These are phyloP conservation scores for Cecropterus lyciades DNA, from an alignment of 1,140 invertebrate species.

Conservation along the genomic window DNA sequence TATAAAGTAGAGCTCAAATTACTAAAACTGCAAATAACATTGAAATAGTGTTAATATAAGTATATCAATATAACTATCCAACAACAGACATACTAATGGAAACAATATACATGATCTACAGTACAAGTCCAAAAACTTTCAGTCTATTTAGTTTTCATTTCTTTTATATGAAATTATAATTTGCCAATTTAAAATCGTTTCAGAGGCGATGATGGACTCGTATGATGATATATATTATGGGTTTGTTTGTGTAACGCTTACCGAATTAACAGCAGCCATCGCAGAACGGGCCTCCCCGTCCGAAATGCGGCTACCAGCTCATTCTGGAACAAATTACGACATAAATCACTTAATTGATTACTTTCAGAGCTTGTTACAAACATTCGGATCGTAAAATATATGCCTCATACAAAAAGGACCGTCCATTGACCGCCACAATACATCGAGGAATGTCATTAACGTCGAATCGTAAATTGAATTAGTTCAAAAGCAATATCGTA, in stretches of 20 bases:
- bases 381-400: slow-evolving; percentile 19
- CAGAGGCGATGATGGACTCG: no score
- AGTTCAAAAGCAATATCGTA: slow-evolving; percentile 71
- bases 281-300: slow-evolving; percentile 48
- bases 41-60: no score
- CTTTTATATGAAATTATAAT: no score
- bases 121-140: no score
- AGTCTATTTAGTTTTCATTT: no score
- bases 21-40: no score
- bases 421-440: slow-evolving; percentile 34
- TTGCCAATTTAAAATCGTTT: no score
- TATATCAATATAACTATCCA: no score
- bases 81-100: no score
- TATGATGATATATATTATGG: no score
- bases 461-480: slow-evolving; percentile 68
- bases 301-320: slow-evolving; percentile 50
- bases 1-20: no score
- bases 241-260: slow-evolving; percentile 48
- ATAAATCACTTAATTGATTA: slow-evolving; percentile 43
- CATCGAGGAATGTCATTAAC: slow-evolving; percentile 42
- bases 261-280: slow-evolving; percentile 78
- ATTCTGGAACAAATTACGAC: slow-evolving; percentile 69
- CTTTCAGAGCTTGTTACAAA: slow-evolving; percentile 10
- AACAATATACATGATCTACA: no score
- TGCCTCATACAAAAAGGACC: slow-evolving; percentile 32